phyloP scores from a whole-genome alignment of 1,140 invertebrate species.

The Luehdorfia chinensis region DNA sequence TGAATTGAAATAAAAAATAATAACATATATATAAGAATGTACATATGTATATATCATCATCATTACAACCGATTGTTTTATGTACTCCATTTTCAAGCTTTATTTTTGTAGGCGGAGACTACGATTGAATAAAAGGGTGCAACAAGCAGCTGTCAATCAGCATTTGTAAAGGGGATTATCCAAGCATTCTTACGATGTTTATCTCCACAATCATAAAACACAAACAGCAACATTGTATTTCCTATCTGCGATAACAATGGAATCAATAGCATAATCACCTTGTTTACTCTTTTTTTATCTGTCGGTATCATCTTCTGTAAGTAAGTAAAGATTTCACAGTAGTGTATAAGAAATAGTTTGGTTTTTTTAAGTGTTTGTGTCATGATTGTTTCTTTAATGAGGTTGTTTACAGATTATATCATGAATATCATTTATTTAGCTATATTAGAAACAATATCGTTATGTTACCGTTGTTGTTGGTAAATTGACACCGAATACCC shows the following conservation, averaged over 20 bases:
- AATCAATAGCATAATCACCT: conserved; percentile 30
- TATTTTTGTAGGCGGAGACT: conserved; percentile 32
- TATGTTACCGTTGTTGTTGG: too few relatives aligned
- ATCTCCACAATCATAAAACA: conserved; percentile 2
- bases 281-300: conserved; percentile 26
- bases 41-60: not conserved
- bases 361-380: not conserved
- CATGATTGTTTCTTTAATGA: not conserved
- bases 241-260: conserved; percentile 3
- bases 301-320: not conserved
- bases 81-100: too few relatives aligned
- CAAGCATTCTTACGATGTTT: conserved; percentile 11
- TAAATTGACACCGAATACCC: too few relatives aligned
- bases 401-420: not conserved
- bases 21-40: too few relatives aligned
- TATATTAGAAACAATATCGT: too few relatives aligned
- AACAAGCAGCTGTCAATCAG: conserved; percentile 42
- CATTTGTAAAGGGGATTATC: conserved; percentile 27
- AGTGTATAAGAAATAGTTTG: not conserved
- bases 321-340: not conserved
- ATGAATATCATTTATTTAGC: not conserved
- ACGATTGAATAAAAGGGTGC: conserved; percentile 23
- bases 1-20: too few relatives aligned
- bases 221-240: not conserved
- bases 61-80: too few relatives aligned